Evolutionary conservation across 2,888 invertebrate species (phyloP), one percentile per base, ranked within the genome.

Genomic region (Chromoteleia sp.): DNA sequence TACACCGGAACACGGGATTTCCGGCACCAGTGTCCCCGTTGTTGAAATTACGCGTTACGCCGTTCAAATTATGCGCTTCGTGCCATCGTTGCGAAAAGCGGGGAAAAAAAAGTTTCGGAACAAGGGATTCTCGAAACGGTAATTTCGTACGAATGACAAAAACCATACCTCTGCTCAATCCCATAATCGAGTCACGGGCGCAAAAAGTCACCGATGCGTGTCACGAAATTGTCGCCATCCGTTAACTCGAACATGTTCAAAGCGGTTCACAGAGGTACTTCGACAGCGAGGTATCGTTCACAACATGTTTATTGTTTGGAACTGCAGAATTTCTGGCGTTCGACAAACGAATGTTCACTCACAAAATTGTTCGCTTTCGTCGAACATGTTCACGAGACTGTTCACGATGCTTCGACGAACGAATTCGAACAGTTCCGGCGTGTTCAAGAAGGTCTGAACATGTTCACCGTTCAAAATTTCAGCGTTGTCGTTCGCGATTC

Each of bases 1-100:
- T 63, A 50, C 50, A 75, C 80, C 75, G 75, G 75, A 81, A 81
- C 80, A 65, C 43, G 41, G 41, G 63, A 71, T 70, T 75, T 75
- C 75, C 80, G 78, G 78, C 50, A 65, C 15, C 68, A 39, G 19
- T 67, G 73, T 73, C 39, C 61, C 36, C 59, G 67, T 67, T 73
- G 73, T 71, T 78, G 56, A 71, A 78, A 71, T 71, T 76, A 68
- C 59, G 70, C 21, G 56, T 29, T 33, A 21, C 39, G 56, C 15
- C 3, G 6, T 6, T 21, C 12, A 15, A 54, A 25, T 59, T 43
- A 14, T 43, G 43, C 43, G 56, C 7, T 56, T 25, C 48, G n/a
- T 56, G 21, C n/a, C n/a, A 8, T 48, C 21, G 7, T 33, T 36
- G 48, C 36, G 14, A 36, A 63, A 56, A n/a, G n/a, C 12, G 2